A percentile compares a stretch with the other conserved stretches of the same genome.
Evolutionary conservation across 2,113 vertebrate species (phyloP).

Genomic region (Mesembrinibis cayennensis): DNA sequence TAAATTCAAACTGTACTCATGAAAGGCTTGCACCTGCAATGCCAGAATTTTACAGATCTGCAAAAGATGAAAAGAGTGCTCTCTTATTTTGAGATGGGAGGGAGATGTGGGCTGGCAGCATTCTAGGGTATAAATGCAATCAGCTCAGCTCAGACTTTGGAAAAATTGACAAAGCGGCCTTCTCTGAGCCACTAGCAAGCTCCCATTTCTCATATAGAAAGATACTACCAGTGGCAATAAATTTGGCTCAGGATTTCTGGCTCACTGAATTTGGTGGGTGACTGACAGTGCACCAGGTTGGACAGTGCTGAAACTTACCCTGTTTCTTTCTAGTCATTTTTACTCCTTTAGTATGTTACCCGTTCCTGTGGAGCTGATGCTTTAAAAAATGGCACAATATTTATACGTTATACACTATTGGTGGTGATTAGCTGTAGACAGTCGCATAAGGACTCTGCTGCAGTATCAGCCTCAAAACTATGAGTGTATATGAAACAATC

Average conservation of each 20-base stretch:
- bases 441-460: neutral
- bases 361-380: neutral
- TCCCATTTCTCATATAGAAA: neutral
- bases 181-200: neutral
- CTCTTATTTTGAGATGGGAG: neutral
- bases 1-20: neutral
- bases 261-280: neutral
- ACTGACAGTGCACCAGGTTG: neutral
- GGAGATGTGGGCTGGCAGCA: neutral
- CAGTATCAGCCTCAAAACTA: neutral
- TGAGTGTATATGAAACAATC: neutral
- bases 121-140: neutral
- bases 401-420: rapidly evolving
- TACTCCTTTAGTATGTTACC: neutral
- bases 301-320: neutral
- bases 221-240: neutral
- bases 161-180: neutral
- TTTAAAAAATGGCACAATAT: neutral
- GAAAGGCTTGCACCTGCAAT: neutral
- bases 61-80: neutral
- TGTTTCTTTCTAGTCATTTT: neutral
- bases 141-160: neutral
- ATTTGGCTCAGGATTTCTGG: neutral
- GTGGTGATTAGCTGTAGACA: neutral
- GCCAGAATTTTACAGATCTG: neutral